These are phyloP conservation scores for Chrysotoxum bicinctum DNA, from an alignment of 2,888 invertebrate species.

Conservation along the genomic window DNA sequence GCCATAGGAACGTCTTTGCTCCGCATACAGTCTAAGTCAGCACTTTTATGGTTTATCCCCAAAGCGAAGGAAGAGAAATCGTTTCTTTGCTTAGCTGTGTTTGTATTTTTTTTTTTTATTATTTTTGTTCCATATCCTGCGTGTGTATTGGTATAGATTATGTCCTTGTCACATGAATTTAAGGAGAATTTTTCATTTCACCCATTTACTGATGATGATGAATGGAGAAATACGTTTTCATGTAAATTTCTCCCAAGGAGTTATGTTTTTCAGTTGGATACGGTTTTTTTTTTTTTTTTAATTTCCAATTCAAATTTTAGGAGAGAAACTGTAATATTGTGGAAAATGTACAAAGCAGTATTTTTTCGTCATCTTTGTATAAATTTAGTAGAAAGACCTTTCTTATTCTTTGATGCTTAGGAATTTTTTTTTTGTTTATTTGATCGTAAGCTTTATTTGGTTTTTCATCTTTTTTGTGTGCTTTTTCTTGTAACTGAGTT, in stretches of 20 bases:
- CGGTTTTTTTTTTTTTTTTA: not conserved
- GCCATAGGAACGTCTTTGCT: not conserved
- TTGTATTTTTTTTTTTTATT: not conserved
- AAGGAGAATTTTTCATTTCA: not conserved
- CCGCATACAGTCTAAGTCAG: not conserved
- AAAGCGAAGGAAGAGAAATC: not conserved
- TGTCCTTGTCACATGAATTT: conserved; percentile 15
- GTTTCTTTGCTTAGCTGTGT: not conserved
- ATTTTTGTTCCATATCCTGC: not conserved
- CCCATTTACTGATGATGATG: not conserved
- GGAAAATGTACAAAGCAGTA: not conserved
- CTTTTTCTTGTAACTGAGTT: not conserved
- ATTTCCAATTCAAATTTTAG: not conserved
- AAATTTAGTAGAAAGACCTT: not conserved
- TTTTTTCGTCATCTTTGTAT: not conserved
- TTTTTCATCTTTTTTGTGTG: not conserved
- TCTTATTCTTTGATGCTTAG: not conserved
- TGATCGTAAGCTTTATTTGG: not conserved
- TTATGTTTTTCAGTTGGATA: not conserved
- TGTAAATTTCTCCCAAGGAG: not conserved
- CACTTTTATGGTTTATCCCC: conserved; percentile 9
- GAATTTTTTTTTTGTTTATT: not conserved
- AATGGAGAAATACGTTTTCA: conserved; percentile 4
- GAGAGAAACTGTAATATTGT: not conserved
- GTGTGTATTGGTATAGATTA: not conserved